These are phyloP conservation scores for Periophthalmus magnuspinnatus DNA, from an alignment of 2,797 vertebrate species.

Conservation along the genomic window DNA sequence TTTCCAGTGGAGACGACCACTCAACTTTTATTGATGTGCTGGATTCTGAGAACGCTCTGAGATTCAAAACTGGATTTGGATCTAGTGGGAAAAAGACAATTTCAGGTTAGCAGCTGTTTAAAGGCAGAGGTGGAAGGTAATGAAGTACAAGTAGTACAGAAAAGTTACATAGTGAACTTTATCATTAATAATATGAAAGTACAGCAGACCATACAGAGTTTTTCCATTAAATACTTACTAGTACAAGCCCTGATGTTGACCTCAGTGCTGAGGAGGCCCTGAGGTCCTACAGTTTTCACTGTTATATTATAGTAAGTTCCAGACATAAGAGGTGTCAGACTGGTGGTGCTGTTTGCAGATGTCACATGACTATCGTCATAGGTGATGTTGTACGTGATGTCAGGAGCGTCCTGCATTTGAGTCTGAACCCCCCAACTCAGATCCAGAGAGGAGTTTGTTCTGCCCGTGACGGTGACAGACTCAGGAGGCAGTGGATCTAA, in stretches of 20 bases:
- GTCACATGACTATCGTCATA: rapidly evolving
- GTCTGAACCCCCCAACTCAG: slow-evolving; percentile 46
- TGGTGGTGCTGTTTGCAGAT: not conserved
- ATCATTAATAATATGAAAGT: too few relatives aligned
- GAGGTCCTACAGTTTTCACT: slow-evolving; percentile 56
- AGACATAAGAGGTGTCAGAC: slow-evolving; percentile 35
- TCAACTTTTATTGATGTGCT: slow-evolving; percentile 44
- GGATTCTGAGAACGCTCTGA: slow-evolving; percentile 26
- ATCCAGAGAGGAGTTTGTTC: slow-evolving; percentile 49
- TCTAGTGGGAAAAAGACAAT: slow-evolving; percentile 36
- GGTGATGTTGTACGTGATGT: slow-evolving; percentile 38
- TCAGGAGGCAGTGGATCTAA: slow-evolving; percentile 64
- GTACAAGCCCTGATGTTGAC: slow-evolving; percentile 39
- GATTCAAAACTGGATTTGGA: slow-evolving; percentile 63
- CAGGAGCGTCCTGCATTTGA: slow-evolving; percentile 28
- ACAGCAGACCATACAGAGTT: not conserved
- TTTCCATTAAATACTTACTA: slow-evolving; percentile 40
- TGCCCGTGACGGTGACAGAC: slow-evolving; percentile 3
- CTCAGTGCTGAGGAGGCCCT: slow-evolving; percentile 28
- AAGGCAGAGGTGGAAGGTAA: not conserved
- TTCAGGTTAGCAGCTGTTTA: not conserved
- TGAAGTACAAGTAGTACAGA: too few relatives aligned
- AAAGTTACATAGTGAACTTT: too few relatives aligned
- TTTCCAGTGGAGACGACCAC: slow-evolving; percentile 47
- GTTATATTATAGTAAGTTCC: slow-evolving; percentile 57